Base-by-base conservation (phyloP, 2,888 invertebrate genomes). In the Latrodectus hesperus region DNA sequence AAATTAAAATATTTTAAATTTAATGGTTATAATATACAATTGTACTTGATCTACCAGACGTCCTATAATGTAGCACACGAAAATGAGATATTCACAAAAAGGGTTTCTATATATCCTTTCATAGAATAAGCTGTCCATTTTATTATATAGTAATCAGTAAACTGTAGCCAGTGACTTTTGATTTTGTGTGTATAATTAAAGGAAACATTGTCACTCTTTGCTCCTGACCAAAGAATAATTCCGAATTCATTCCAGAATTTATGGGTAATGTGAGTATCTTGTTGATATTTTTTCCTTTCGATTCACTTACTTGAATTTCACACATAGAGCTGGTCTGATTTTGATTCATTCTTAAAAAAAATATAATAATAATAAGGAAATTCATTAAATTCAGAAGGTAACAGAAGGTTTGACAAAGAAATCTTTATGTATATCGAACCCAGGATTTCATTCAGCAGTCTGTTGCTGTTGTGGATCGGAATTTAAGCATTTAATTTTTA, bases 141-240 rank as follows among this genome's bases (percentile, higher is more conserved):
- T 77, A 71, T 77, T 77, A 77, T 70, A 71, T 77, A 77, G 53
- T 26, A 76, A 84, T 84, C 77, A 84, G 84, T 71, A 76, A 76
- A 77, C 17, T 38, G 64, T 71, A 83, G 77, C 77, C 71, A 84
- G 71, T 72, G 84, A 51, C 77, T 71, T 70, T 65, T 83, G 71
- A 38, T 64, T 71, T 77, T 77, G 68, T 77, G 76, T 82, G 55
- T 22, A 72, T 60, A 55, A 68, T 53, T 12, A 49, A 71, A 8
- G n/a, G 16, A 49, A 22, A 67, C 52, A 55, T 55, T 52, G 38
- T 55, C 70, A 55, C 60, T 74, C 68, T 73, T 71, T 60, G 1
- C 65, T 79, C 74, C 65, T 81, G 53, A 73, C 26, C 55, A 74
- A 65, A 81, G 55, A 12, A 67, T 73, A 52, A n/a, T 75, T 80